Base-by-base conservation (phyloP, 2,888 invertebrate species). In the Ischnus inquisitorius region DNA sequence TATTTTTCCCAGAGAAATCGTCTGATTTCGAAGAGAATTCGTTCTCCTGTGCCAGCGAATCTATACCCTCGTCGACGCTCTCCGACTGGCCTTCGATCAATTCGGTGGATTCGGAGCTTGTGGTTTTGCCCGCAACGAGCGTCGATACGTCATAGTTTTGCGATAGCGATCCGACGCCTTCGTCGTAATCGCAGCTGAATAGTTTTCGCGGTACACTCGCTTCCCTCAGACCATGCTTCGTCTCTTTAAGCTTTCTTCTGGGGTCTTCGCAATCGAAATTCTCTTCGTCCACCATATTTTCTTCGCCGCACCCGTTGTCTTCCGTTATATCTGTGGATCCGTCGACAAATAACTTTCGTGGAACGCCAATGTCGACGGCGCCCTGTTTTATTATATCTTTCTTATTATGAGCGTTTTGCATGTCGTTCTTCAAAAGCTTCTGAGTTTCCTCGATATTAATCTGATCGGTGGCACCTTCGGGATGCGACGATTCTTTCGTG, bases 261-360 rank as follows among this genome's bases (percentile, higher is more conserved):
- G 25, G 43, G 62, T 71, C 76, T 69, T 57, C 41, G 22, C 19
- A n/a, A 16, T 79, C 34, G 39, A 57, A 1, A 25, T 12, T 54
- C 48, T 82, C 57, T n/a, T 57, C 75, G 10, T 54, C 48, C 14
- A 69, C 72, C 0, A 51, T 19, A 12, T 60, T 34, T 6, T n/a
- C 46, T 54, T 51, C 22, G 10, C 4, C 43, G 0, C 48, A 39
- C 12, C 5, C 28, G 54, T 80, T 67, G 39, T 68, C 12, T 8
- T 62, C 64, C n/a, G 48, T 3, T 2, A 8, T 14, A 14, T 79
- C 46, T 22, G 16, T 14, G 10, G 46, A 34, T n/a, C 77, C 91
- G 71, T 88, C 88, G 72, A 91, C 88, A 62, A 87, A 87, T 67
- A 87, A 81, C 72, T 84, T 83, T 34, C 86, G 83, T 3, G 88